Evolutionary conservation across 2,888 invertebrate genomes (phyloP).

Genomic region (Harpagoxenus sublaevis): DNA sequence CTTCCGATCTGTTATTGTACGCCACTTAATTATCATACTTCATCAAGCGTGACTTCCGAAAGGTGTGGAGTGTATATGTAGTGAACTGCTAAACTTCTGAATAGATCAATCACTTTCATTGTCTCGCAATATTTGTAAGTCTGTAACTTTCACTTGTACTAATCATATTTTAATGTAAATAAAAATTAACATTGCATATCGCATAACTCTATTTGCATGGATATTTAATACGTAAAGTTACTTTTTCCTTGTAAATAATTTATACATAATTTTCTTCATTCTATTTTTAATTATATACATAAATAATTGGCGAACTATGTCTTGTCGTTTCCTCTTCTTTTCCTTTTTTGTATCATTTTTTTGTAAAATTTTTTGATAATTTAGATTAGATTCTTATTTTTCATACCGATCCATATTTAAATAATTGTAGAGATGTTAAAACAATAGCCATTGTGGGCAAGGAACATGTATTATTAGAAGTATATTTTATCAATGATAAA

Average conservation of each 20-base stretch:
- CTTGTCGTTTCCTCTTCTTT: neutral
- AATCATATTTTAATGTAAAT: neutral
- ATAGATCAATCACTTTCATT: neutral
- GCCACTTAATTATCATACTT: slow-evolving; percentile 74
- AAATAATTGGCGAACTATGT: neutral
- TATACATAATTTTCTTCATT: neutral
- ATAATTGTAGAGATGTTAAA: neutral
- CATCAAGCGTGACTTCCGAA: slow-evolving; percentile 72
- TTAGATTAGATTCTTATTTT: neutral
- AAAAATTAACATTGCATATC: neutral
- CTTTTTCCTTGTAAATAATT: neutral
- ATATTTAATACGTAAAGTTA: neutral
- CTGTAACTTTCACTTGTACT: neutral
- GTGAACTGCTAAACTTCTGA: slow-evolving; percentile 64
- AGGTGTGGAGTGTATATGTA: slow-evolving; percentile 56
- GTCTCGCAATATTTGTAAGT: neutral
- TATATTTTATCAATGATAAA: neutral
- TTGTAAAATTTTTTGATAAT: neutral
- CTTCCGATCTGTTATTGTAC: slow-evolving; percentile 73
- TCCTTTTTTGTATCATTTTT: neutral
- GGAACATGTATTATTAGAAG: neutral
- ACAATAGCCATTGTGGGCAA: neutral
- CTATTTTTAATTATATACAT: slow-evolving; percentile 12
- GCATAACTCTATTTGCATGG: neutral
- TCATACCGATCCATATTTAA: neutral